Base-by-base conservation (phyloP, 2,888 invertebrate species). In the Drosophila neutralis region DNA sequence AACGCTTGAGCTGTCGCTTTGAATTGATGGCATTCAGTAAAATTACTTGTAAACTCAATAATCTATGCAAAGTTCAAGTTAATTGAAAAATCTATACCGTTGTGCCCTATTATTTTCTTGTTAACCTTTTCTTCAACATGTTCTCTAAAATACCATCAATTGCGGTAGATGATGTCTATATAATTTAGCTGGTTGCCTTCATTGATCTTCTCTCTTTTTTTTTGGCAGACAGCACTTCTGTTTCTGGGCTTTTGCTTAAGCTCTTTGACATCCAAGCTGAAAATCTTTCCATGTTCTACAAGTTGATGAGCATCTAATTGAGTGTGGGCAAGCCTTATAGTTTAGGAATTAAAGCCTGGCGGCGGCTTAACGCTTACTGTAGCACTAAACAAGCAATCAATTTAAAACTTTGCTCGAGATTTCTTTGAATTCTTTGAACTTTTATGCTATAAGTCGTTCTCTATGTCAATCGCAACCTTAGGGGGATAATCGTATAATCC, bases 401-500 rank as follows among this genome's bases (percentile, higher is more conserved):
- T 66, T 71, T 33, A 59, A 42, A 35, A 21, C 45, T 33, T 45
- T 53, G 21, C 42, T 15, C 11, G 13, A 54, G 71, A 60, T 80
- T 59, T 42, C 67, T 62, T 78, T 72, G 59, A 71, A 75, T 75
- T 68, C 54, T 54, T 61, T 33, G 65, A 40, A 53, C 62, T 60
- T 48, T 35, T 45, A 45, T 45, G 72, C 57, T 27, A 27, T 74
- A 66, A 80, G 80, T 60, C 71, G 40, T 61, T 60, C 18, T 13
- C 35, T 49, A 29, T 61, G 36, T 52, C 52, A 35, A 40, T 24
- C 35, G 18, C 69, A 63, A 48, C 40, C 69, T 64, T 52, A 18
- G 21, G 48, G 58, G 72, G 51, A 72, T 76, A 72, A 72, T 78
- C 65, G 64, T 54, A 61, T 76, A 76, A 78, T 76, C 76, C 72